Conservation (phyloP, 2,113 vertebrate species). For the Dasyprocta punctata region DNA sequence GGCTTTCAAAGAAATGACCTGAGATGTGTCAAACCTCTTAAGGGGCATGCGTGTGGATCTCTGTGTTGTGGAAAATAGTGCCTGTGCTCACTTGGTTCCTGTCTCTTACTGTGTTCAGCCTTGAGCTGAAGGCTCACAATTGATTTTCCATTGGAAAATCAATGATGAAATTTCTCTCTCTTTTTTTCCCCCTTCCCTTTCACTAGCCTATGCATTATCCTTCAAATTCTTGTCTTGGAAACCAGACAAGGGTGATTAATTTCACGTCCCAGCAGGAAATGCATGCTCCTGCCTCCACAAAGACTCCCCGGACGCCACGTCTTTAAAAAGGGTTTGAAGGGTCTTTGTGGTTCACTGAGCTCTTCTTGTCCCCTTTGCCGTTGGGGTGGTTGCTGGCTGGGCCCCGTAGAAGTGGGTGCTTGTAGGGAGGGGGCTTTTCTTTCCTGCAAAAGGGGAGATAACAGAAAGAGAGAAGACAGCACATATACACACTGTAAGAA, state of each 20-base stretch:
- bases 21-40: conserved; percentile 1
- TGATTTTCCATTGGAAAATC: conserved; percentile 82
- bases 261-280: conserved; percentile 62
- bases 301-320: conserved; percentile 31
- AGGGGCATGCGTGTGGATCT: conserved; percentile 46
- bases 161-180: conserved; percentile 79
- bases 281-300: conserved; percentile 23
- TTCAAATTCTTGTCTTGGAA: conserved; percentile 76
- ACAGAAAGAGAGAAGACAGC: conserved; percentile 76
- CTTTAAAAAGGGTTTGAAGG: conserved; percentile 66
- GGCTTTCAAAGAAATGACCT: background rate
- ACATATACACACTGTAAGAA: conserved; percentile 32
- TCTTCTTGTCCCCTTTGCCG: conserved; percentile 85
- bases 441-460: conserved; percentile 85
- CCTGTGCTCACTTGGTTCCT: conserved; percentile 59
- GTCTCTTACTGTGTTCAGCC: conserved; percentile 44
- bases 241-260: conserved; percentile 53
- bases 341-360: conserved; percentile 81
- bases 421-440: conserved; percentile 82
- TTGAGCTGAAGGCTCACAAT: conserved; percentile 29
- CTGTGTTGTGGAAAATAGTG: conserved; percentile 48
- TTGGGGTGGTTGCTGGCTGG: conserved; percentile 80
- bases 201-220: conserved; percentile 69
- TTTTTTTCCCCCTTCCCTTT: conserved; percentile 52
- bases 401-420: conserved; percentile 78